A percentile compares a stretch with the other conserved stretches of the same genome.
These are phyloP conservation scores for Vanessa tameamea DNA, from an alignment of 1,140 invertebrate genomes.

Conservation along the genomic window DNA sequence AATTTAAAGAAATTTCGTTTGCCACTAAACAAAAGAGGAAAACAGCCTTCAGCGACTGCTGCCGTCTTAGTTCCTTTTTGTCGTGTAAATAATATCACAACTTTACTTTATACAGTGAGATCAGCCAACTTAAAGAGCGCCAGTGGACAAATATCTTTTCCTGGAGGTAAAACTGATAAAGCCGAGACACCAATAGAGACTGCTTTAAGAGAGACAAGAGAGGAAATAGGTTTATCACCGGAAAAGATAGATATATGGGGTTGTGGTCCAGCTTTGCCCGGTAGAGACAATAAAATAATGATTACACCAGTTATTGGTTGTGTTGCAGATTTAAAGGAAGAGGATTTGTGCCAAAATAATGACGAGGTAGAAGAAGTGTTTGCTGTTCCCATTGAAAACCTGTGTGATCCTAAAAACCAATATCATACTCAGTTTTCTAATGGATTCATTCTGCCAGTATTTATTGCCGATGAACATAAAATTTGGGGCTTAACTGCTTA, in stretches of 20 bases:
- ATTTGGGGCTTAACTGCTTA: conserved; percentile 75
- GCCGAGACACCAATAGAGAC: conserved; percentile 85
- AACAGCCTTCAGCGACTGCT: conserved; percentile 42
- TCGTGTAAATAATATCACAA: conserved; percentile 84
- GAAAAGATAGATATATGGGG: conserved; percentile 89
- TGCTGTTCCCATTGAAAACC: conserved; percentile 84
- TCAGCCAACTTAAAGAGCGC: conserved; percentile 86
- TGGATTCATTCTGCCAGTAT: conserved; percentile 67
- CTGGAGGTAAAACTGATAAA: conserved; percentile 90
- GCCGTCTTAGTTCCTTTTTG: conserved; percentile 88
- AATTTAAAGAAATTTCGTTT: conserved; percentile 58
- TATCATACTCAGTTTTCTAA: conserved; percentile 66
- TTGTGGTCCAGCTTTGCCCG: conserved; percentile 65
- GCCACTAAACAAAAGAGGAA: conserved; percentile 40
- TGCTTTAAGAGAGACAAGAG: conserved; percentile 91
- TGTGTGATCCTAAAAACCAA: conserved; percentile 84
- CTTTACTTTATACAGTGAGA: conserved; percentile 91
- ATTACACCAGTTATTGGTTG: conserved; percentile 90
- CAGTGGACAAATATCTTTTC: conserved; percentile 92
- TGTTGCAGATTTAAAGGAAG: conserved; percentile 79
- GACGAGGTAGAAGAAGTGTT: conserved; percentile 91
- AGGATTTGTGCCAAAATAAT: conserved; percentile 83
- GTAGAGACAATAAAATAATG: conserved; percentile 79
- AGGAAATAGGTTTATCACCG: conserved; percentile 90
- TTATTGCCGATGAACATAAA: conserved; percentile 62